These are phyloP conservation scores for Octodon degus DNA, from an alignment of 2,113 vertebrate genomes.

Conservation along the genomic window DNA sequence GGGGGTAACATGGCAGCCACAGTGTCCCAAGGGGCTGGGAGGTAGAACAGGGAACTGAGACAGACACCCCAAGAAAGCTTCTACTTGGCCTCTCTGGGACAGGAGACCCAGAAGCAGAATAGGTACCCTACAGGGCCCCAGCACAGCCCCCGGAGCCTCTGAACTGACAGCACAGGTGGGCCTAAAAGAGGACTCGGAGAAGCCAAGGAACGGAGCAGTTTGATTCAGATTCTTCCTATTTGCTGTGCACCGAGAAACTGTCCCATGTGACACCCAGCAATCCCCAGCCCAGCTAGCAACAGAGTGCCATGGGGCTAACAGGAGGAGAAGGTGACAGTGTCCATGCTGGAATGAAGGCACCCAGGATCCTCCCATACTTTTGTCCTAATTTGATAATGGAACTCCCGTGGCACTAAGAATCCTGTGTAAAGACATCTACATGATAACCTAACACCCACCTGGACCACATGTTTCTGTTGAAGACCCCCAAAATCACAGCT, in stretches of 20 bases:
- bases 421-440: not conserved
- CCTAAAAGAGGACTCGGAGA: not conserved
- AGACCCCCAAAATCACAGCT: not conserved
- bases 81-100: not conserved
- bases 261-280: not conserved
- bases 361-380: no score
- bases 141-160: not conserved
- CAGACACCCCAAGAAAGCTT: not conserved
- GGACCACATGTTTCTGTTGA: not conserved
- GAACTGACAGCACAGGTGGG: not conserved
- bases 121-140: not conserved
- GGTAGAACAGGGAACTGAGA: not conserved
- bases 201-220: not conserved
- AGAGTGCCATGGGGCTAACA: not conserved
- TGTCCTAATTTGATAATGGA: not conserved
- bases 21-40: not conserved
- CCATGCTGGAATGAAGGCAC: rapidly evolving
- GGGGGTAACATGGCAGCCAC: not conserved
- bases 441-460: not conserved
- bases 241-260: not conserved
- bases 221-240: not conserved
- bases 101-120: no score
- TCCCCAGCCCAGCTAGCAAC: not conserved
- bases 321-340: not conserved
- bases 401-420: not conserved